Base-by-base conservation (phyloP, 2,888 invertebrate genomes). In the Oscheius sp. region DNA sequence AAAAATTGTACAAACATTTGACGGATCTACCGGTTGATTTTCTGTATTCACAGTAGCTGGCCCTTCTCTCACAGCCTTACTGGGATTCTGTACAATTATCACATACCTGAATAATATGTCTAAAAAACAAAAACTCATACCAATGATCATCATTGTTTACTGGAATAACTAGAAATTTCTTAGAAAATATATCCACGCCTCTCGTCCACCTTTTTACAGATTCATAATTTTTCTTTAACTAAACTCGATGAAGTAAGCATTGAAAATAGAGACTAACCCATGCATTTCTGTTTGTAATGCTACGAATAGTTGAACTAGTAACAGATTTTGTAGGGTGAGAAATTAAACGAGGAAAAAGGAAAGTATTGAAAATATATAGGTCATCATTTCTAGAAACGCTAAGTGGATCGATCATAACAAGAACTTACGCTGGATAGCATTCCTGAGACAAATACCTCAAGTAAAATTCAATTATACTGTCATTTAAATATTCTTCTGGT, bases 91-190 rank as follows among this genome's bases (percentile, higher is more conserved):
- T 5, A 61, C 61, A 18, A 61, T 61, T 61, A 61, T 45, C 6
- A 61, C 21, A 21, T 61, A 61, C 61, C 61, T 61, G 18, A 21
- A 61, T 25, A n/a, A 9, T 58, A 16, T 29, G 1, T 27, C 35
- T 9, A 6, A 35, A 35, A 3, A 35, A 35, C 5, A 35, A 9
- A 35, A 27, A 7, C 43, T 7, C 9, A 7, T 43, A 61, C 61
- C 61, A 61, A 21, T 61, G 61, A 18, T 61, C 61, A 41, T 61
- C 61, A 23, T 23, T 43, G 43, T 61, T 61, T 7, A 61, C 61
- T 7, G 61, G 61, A n/a, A 61, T 43, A 21, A 61, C 21, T n/a
- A 61, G 21, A n/a, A 61, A 9, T 43, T 43, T 61, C 21, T 61
- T 61, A n/a, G 61, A 61, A 43, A 61, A 61, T 41, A 61, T 61